Conservation (phyloP, 2,888 invertebrate genomes). For the Drosophila macrospina region DNA sequence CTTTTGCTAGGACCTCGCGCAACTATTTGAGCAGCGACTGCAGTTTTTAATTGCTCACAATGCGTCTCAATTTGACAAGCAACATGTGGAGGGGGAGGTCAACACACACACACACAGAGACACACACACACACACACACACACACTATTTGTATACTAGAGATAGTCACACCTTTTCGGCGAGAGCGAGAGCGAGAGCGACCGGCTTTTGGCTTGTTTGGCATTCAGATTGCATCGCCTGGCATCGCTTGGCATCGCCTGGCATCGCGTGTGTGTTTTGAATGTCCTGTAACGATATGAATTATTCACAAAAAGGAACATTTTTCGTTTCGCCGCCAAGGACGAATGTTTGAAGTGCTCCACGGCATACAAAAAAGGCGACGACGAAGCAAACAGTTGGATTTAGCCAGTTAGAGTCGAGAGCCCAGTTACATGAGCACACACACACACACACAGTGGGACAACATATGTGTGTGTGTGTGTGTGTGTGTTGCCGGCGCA, state of each 20-base stretch:
- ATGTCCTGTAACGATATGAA: conserved; percentile 85
- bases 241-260: conserved; percentile 67
- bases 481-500: conserved; percentile 44
- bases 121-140: conserved; percentile 6
- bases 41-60: conserved; percentile 69
- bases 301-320: conserved; percentile 84
- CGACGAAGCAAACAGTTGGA: conserved; percentile 65
- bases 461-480: conserved; percentile 30
- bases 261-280: conserved; percentile 82
- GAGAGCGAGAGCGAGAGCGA: too few species aligned
- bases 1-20: conserved; percentile 47
- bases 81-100: conserved; percentile 69
- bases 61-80: conserved; percentile 77
- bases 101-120: conserved; percentile 21
- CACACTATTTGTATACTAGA: conserved; percentile 13
- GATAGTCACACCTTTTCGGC: conserved; percentile 48
- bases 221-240: conserved; percentile 84
- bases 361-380: conserved; percentile 82
- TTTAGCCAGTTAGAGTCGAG: conserved; percentile 70
- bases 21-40: conserved; percentile 64
- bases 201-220: conserved; percentile 64
- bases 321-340: conserved; percentile 82
- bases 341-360: conserved; percentile 81
- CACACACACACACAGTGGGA: background rate
- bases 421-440: conserved; percentile 35